Evolutionary conservation across 1,140 invertebrate species (phyloP).

Genomic region (Atta cephalotes): DNA sequence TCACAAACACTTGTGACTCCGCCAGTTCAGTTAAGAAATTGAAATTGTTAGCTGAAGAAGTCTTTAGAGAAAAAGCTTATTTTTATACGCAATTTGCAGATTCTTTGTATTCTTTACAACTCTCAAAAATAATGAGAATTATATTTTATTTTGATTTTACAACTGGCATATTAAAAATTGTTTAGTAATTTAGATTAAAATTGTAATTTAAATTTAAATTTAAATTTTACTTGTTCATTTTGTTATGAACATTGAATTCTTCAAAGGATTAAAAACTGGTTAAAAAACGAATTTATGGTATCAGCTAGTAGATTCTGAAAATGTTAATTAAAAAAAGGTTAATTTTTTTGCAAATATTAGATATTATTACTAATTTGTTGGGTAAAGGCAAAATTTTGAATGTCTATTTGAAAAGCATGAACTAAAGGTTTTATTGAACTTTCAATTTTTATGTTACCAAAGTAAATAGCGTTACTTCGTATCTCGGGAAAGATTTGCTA

Average conservation of each 20-base stretch:
- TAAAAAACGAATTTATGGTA: not conserved
- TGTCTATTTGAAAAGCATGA: not conserved
- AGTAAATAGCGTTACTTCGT: not conserved
- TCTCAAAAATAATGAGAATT: not conserved
- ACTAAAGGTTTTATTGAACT: not conserved
- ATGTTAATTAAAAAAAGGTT: not conserved
- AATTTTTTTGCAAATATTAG: not conserved
- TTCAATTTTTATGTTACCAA: not conserved
- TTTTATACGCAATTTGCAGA: not conserved
- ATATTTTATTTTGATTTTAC: not conserved
- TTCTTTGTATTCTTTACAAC: not conserved
- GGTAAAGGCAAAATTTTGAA: not conserved
- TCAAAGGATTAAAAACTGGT: not conserved
- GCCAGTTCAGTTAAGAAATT: constrained; percentile 38
- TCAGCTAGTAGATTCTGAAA: not conserved
- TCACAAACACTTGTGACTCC: not conserved
- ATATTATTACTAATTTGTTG: not conserved
- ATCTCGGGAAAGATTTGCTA: not conserved
- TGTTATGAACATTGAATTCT: not conserved
- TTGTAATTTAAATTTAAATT: not conserved
- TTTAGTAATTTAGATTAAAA: not conserved
- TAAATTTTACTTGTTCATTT: constrained; percentile 5
- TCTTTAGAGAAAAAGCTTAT: not conserved
- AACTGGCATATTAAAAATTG: not conserved
- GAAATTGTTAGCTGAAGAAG: not conserved